phyloP scores from a whole-genome alignment of 2,797 vertebrate genomes.

The Hydrophis major region DNA sequence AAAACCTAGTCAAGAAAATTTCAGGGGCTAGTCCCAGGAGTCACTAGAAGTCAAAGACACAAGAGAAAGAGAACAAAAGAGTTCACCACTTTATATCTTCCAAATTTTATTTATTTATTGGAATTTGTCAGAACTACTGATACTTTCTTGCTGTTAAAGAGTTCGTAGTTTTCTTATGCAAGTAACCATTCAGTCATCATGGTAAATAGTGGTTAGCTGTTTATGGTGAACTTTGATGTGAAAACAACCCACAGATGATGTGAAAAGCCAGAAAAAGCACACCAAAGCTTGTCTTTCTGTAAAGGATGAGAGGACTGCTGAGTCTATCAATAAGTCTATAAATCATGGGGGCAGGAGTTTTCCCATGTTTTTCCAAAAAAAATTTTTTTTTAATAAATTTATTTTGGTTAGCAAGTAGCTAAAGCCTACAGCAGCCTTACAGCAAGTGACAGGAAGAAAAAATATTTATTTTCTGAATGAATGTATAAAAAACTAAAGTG shows the following conservation, averaged over 20 bases:
- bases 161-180: not conserved
- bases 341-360: not conserved
- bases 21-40: not conserved
- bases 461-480: not conserved
- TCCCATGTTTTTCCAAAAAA: not conserved
- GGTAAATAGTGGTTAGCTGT: not conserved
- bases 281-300: not conserved
- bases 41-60: not conserved
- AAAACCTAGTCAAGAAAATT: not conserved
- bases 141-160: not conserved
- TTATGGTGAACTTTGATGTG: not conserved
- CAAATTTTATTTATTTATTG: not conserved
- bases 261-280: not conserved
- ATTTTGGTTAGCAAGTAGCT: not conserved
- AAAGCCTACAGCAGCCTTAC: not conserved
- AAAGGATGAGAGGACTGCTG: not conserved
- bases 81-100: not conserved
- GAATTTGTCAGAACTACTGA: not conserved
- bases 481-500: not conserved
- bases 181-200: not conserved
- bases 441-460: not conserved
- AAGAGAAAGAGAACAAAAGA: not conserved
- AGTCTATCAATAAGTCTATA: not conserved
- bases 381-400: not conserved
- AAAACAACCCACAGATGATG: not conserved